Base-by-base conservation (phyloP, 2,113 vertebrate genomes). In the Callionymus lyra region DNA sequence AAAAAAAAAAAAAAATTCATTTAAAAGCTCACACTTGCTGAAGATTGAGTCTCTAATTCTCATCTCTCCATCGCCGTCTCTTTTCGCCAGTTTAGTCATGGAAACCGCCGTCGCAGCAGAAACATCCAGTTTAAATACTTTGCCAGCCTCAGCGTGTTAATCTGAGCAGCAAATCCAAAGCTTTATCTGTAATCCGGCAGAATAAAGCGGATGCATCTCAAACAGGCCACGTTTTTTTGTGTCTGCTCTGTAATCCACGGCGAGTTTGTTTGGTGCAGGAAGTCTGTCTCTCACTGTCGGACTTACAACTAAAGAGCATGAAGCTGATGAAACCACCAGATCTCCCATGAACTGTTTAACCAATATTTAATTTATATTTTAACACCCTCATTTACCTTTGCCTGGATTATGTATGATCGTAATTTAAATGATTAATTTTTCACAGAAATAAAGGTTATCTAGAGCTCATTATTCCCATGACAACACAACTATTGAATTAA, bases 181-280 rank as follows among this genome's bases (percentile, higher is more conserved):
- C 36, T 64, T 61, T 31, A 50, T 43, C 18, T 35, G 6, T 13
- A 35, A n/a, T n/a, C 34, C 34, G 4, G 8, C 38, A 35, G 34
- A 35, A 1, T 10, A 16, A 1, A 19, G 46, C 16, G 6, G 16
- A 15, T 49, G 32, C 51, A n/a, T 57, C 41, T 53, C 27, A 55
- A 63, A 59, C 44, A 62, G 38, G 40, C 3, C n/a, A 8, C 21
- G 8, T 27, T 51, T 41, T 53, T 49, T n/a, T n/a, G n/a, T n/a
- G n/a, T n/a, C 34, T 51, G 61, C 70, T 60, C 57, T 50, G 51
- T 72, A 74, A 72, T 77, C 65, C 55, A 56, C 53, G 56, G 61
- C 70, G 74, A 48, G 47, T 68, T 62, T 56, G 73, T 55, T 54
- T 74, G 60, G 68, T 68, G 73, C 72, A 27, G 63, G 50, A 59